Conservation (phyloP, 2,888 invertebrate species). For the Nymphalis polychloros region DNA sequence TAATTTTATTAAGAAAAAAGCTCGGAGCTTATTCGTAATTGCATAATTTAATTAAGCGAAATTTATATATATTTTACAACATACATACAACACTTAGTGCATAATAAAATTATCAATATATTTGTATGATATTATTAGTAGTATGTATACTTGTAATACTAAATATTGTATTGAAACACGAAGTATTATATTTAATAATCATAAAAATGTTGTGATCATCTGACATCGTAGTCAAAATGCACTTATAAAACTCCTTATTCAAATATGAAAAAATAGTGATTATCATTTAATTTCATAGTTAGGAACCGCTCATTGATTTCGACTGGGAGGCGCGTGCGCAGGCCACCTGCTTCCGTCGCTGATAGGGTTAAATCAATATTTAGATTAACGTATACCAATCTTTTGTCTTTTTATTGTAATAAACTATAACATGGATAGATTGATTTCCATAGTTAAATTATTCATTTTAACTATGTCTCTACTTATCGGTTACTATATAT, state of each 20-base stretch:
- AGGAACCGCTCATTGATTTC: conserved; percentile 74
- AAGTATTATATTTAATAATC: no score
- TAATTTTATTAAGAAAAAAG: no score
- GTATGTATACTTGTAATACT: no score
- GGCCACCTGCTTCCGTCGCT: conserved; percentile 78
- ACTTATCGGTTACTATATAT: no score
- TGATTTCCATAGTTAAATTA: background rate
- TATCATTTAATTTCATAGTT: conserved; percentile 82
- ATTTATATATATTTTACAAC: no score
- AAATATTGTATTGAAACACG: no score
- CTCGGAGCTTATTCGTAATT: no score
- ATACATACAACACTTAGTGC: no score
- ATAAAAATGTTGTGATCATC: conserved; percentile 52
- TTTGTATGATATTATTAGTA: no score
- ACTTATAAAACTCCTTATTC: conserved; percentile 73
- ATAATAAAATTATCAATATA: no score
- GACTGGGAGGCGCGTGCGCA: conserved; percentile 66
- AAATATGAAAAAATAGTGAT: conserved; percentile 76
- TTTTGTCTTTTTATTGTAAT: conserved; percentile 61
- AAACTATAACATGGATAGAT: conserved; percentile 4
- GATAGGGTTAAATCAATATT: conserved; percentile 82
- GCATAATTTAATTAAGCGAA: no score
- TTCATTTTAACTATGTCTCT: background rate
- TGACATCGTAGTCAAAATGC: conserved; percentile 58
- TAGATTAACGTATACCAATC: conserved; percentile 73